Evolutionary conservation across 2,888 invertebrate species (phyloP), one percentile per base, ranked within the genome.

Genomic region (Drosophila imparisetae): DNA sequence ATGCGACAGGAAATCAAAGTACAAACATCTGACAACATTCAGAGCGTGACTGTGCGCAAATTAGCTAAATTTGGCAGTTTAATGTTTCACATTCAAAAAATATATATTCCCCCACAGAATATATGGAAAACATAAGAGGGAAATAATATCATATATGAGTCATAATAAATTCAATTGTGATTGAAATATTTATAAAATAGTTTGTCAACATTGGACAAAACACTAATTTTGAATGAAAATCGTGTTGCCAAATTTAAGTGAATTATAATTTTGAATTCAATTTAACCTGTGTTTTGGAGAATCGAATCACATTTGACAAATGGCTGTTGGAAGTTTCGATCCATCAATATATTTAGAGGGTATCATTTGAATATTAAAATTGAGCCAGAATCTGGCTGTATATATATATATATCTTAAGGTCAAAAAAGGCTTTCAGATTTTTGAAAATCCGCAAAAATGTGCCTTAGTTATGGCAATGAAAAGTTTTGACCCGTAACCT

Each of bases 1-100:
- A 81, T 71, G 59, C 65, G 68, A 66, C 49, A 42, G 42, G 45
- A 54, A 71, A 75, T 81, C 78, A 83, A 83, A 82, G 83, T 2
- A 18, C 21, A 27, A 54, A 29, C 40, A 36, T 40, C 38, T 21
- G 13, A n/a, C 29, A 13, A 15, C 18, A 21, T 24, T 45, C n/a
- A 13, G 29, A 21, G 54, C 65, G 40, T 49, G 63, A 72, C 76
- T 64, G 49, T 7, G 11, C 5, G 32, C 36, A 70, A 72, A 78
- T 78, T 66, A 64, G 53, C 63, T 48, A 64, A 72, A 78, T 78
- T 78, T 74, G 29, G 11, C 42, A 24, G 45, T 73, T 73, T 40
- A 34, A 55, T 63, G 62, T 52, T 24, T 29, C 24, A 27, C 29
- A 66, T 24, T 48, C 48, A 30, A 29, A 63, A 75, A 4, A 8